A percentile compares a stretch with the other conserved stretches of the same genome.
phyloP scores from a whole-genome alignment of 2,113 vertebrate species.

The Sinosuthora webbiana region DNA sequence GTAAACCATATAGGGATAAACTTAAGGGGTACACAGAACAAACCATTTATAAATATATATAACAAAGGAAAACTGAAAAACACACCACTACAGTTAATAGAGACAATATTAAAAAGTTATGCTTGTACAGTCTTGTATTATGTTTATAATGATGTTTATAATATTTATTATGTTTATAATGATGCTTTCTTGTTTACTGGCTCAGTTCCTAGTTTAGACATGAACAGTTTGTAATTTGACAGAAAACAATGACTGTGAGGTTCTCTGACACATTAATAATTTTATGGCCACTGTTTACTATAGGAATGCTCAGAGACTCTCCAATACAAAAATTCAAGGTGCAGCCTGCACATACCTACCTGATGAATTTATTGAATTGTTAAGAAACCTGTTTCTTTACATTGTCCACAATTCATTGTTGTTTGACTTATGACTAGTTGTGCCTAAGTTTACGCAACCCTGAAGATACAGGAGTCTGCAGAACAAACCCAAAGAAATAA shows the following conservation, averaged over 20 bases:
- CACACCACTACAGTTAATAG: not conserved
- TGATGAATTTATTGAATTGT: not conserved
- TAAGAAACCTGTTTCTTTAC: not conserved
- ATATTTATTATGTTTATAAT: not conserved
- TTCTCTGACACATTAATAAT: not conserved
- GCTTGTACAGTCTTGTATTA: not conserved
- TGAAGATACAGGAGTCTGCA: not conserved
- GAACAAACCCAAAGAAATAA: not conserved
- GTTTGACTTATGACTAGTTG: not conserved
- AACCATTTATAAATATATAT: too few species aligned
- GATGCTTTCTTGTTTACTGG: not conserved
- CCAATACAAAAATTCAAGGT: not conserved
- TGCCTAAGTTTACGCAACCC: not conserved
- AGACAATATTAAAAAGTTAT: not conserved
- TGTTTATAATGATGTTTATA: not conserved
- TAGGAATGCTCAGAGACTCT: not conserved
- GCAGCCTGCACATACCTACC: fast-evolving
- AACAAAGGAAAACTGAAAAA: too few species aligned
- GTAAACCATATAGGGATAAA: too few species aligned
- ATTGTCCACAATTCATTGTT: not conserved
- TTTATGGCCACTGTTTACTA: not conserved
- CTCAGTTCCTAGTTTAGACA: not conserved
- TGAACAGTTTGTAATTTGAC: not conserved
- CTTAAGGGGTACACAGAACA: too few species aligned
- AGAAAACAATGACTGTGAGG: not conserved